phyloP scores from a whole-genome alignment of 30 jellyfish, hydroid and myxozoan genomes.

The Nemopilema nomurai region DNA sequence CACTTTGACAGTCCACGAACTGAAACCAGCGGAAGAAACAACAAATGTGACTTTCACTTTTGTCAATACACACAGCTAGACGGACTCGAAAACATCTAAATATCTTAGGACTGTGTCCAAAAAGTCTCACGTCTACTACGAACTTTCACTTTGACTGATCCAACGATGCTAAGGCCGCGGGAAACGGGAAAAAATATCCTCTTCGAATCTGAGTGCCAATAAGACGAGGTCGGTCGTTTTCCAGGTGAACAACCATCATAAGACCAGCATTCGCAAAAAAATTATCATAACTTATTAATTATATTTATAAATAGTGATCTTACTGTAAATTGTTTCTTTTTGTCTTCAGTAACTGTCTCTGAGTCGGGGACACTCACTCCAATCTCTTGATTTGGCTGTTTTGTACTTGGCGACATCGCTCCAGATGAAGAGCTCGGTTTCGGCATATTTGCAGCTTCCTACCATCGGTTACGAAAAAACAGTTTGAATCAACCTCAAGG shows the following conservation, averaged over 20 bases:
- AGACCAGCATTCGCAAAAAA: too few relatives aligned
- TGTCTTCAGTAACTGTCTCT: slow-evolving; percentile 84
- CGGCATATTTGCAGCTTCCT: slow-evolving; percentile 37
- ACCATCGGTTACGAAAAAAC: not conserved
- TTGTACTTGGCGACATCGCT: slow-evolving; percentile 21
- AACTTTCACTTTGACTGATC: not conserved
- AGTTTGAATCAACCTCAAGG: not conserved
- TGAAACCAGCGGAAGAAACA: not conserved
- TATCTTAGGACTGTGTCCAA: not conserved
- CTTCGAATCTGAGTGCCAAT: not conserved
- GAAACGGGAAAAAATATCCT: not conserved
- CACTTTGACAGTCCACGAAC: not conserved
- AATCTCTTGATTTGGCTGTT: slow-evolving; percentile 63
- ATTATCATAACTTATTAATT: not conserved
- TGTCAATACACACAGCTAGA: not conserved
- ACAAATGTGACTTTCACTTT: not conserved
- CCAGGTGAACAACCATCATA: not conserved
- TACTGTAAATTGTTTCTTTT: slow-evolving; percentile 84
- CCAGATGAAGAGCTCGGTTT: slow-evolving; percentile 35
- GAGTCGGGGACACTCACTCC: slow-evolving; percentile 98
- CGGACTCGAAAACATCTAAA: not conserved
- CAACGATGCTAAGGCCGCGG: not conserved
- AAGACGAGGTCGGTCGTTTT: not conserved
- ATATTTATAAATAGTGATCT: slow-evolving; percentile 6
- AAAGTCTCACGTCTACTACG: not conserved